Conservation (phyloP, 1,140 invertebrate genomes). For the Drosophila kurseongensis region DNA sequence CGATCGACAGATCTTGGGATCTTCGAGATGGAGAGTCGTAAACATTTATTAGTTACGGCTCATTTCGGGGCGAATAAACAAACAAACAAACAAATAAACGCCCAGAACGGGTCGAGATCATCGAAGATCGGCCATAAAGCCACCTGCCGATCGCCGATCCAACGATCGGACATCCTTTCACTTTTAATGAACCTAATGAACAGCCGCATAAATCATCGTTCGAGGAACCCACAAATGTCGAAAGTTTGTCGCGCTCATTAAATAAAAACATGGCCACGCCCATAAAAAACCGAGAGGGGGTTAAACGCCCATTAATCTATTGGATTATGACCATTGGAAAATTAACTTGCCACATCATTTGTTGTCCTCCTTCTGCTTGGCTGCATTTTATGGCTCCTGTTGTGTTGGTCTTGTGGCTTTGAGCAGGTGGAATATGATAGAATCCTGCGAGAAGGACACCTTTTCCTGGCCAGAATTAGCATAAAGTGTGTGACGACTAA, state of each 20-base stretch:
- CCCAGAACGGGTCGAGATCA: conserved; percentile 16
- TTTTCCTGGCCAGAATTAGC: background rate
- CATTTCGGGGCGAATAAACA: conserved; percentile 60
- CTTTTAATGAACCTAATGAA: conserved; percentile 80
- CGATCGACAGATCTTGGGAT: background rate
- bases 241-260: conserved; percentile 75
- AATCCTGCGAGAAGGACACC: background rate
- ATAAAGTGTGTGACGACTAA: conserved; percentile 7
- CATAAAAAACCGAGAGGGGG: conserved; percentile 13
- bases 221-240: conserved; percentile 60
- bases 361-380: conserved; percentile 11
- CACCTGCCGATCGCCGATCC: conserved; percentile 34
- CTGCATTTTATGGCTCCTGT: conserved; percentile 34
- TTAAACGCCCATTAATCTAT: conserved; percentile 63
- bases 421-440: conserved; percentile 18
- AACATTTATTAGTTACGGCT: conserved; percentile 80
- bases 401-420: conserved; percentile 10
- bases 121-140: conserved; percentile 7
- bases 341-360: conserved; percentile 79
- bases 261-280: conserved; percentile 53
- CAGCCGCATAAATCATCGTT: conserved; percentile 73
- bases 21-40: conserved; percentile 42
- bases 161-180: conserved; percentile 68
- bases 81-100: conserved; percentile 61
- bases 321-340: conserved; percentile 58